Evolutionary conservation across 2,113 vertebrate genomes (phyloP).

Genomic region (Tauraco erythrolophus): DNA sequence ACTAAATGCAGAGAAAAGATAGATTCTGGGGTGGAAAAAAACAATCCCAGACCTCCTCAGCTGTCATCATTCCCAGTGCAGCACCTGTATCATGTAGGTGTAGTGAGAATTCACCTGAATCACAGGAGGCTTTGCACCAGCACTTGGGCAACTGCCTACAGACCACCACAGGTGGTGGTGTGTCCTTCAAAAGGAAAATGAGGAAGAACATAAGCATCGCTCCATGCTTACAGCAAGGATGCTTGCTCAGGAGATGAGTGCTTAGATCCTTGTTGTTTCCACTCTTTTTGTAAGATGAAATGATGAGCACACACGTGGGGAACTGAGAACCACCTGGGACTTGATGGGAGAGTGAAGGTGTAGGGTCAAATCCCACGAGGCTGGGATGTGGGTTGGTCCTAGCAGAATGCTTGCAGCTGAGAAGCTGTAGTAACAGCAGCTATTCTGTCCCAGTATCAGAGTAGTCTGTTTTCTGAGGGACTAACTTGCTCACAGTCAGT

Average conservation of each 20-base stretch:
- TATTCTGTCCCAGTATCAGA: background rate
- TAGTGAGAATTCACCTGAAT: background rate
- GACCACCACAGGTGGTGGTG: too few species aligned
- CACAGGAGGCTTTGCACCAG: background rate
- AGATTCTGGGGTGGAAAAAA: rapidly evolving
- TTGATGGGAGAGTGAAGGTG: background rate
- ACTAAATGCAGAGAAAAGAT: background rate
- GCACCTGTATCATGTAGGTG: background rate
- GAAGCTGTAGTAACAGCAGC: background rate
- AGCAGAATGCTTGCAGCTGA: rapidly evolving
- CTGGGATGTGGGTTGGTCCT: background rate
- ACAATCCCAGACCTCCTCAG: background rate
- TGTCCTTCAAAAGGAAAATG: background rate
- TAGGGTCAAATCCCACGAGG: background rate
- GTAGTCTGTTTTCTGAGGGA: background rate
- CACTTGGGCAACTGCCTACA: background rate
- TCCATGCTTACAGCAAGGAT: background rate
- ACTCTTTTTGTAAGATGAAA: background rate
- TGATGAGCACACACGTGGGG: background rate
- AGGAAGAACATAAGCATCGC: background rate
- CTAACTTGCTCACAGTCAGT: background rate
- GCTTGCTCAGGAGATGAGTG: background rate
- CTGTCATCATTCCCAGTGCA: background rate
- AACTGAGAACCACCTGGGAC: background rate
- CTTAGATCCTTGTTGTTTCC: background rate